Evolutionary conservation across 2,113 vertebrate genomes (phyloP), one percentile per base, ranked within the genome.

Genomic region (Bungarus multicinctus): DNA sequence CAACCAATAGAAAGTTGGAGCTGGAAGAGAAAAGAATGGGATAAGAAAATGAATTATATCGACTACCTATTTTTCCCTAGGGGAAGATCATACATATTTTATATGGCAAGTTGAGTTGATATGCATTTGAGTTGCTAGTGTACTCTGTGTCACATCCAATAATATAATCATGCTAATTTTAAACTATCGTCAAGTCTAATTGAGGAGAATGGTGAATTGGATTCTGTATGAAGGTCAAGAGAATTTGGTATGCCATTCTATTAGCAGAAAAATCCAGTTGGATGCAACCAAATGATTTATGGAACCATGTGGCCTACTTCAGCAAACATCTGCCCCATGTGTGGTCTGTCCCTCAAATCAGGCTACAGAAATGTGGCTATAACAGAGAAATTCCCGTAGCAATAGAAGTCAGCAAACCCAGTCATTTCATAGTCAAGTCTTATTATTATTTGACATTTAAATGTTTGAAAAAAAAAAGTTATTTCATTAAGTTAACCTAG

Each of bases 391-490:
- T 92, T 92, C 18, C 55, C 74, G 93, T 93, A 90, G 45, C 30
- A 95, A 94, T 50, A 90, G 50, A 95, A 92, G 2, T 0, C 16
- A 90, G 89, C 45, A 69, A 34, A 23, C 39, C 64, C 89, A 93
- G 91, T 89, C 3, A 89, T 85, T 93, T 92, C 74, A n/a, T 34
- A 93, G 23, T 88, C n/a, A 55, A 89, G 22, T 85, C 94, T 87
- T 50, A 88, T 14, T 93, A 60, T 92, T 96, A 69, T 88, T 94
- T 93, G 4, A 93, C 74, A 95, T 93, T 93, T 55, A 45, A 34
- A 69, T 74, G 5, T 92, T 96, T 95, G 93, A 8, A 14, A 60
- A 14, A 47, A 47, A 93, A 92, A 93, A 60, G n/a, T 0, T 22
- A 91, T 50, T 93, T 92, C 92, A 94, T 94, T 91, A 94, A 92